phyloP scores from a whole-genome alignment of 2,797 vertebrate species.

The Setipinna tenuifilis region DNA sequence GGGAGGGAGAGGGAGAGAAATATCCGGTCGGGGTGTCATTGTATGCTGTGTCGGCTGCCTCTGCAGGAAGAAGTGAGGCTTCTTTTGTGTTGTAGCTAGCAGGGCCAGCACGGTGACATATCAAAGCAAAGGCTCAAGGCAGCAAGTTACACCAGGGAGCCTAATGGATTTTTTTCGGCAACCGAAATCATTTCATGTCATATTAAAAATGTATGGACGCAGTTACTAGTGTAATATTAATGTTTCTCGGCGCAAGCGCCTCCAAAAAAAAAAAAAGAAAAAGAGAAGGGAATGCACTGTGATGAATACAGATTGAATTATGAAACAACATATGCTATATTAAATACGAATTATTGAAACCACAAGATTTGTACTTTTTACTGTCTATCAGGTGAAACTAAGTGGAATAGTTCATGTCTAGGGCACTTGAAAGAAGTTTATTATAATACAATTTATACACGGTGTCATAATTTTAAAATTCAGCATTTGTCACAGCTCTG shows the following conservation, averaged over 20 bases:
- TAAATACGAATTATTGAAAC: background rate
- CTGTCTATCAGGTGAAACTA: background rate
- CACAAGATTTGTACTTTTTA: background rate
- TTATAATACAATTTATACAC: background rate
- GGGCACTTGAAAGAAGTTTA: background rate
- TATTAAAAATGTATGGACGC: constrained; percentile 11
- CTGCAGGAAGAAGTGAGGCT: background rate
- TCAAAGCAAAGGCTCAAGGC: constrained; percentile 10
- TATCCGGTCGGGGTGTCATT: background rate
- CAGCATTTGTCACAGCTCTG: background rate
- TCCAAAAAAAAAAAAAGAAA: background rate
- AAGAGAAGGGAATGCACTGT: background rate
- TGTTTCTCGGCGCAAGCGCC: background rate
- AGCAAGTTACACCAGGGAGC: background rate
- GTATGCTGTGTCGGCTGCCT: constrained; percentile 7
- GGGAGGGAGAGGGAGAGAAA: too few species aligned
- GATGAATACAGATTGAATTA: background rate
- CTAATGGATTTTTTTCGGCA: constrained; percentile 19
- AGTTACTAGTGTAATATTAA: constrained; percentile 2
- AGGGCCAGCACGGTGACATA: background rate
- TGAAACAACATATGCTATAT: background rate
- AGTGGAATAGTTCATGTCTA: background rate
- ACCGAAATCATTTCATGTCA: constrained; percentile 20
- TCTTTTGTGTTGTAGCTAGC: background rate
- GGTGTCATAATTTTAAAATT: background rate